These are phyloP conservation scores for Tonatia bakeri DNA, from an alignment of 2,113 vertebrate species.

Conservation along the genomic window DNA sequence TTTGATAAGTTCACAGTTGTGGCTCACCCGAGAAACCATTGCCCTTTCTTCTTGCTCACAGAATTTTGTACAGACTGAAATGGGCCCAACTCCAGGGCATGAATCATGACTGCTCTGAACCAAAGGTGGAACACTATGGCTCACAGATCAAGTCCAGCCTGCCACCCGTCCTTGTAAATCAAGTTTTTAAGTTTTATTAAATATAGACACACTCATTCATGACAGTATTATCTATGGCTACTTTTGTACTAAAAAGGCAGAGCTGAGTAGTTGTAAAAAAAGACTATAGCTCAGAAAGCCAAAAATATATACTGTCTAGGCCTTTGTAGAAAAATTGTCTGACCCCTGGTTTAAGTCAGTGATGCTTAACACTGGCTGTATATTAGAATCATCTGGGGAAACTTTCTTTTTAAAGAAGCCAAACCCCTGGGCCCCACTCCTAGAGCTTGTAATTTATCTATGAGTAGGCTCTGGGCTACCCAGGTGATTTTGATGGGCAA, in stretches of 20 bases:
- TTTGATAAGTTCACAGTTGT: not conserved
- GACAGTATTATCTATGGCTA: not conserved
- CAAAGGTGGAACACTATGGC: not conserved
- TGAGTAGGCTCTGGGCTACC: not conserved
- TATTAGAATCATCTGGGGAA: not conserved
- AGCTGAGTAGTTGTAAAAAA: not conserved
- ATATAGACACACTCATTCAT: not conserved
- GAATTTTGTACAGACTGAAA: not conserved
- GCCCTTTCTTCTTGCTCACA: not conserved
- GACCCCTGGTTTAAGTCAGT: not conserved
- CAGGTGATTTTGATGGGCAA: not conserved
- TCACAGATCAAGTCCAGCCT: not conserved
- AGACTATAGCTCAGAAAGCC: not conserved
- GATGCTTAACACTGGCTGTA: not conserved
- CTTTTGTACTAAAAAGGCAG: not conserved
- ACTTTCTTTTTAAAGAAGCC: not conserved
- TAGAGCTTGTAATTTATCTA: not conserved
- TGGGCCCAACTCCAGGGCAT: not conserved
- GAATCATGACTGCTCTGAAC: not conserved
- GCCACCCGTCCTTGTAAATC: not conserved
- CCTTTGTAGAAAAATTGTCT: not conserved
- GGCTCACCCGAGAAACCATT: not conserved
- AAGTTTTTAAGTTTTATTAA: not conserved
- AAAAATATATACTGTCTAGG: not conserved
- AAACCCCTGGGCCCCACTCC: not conserved